A percentile compares a stretch with the other conserved stretches of the same genome.
phyloP scores from a whole-genome alignment of 2,113 vertebrate genomes.

The Melanerpes formicivorus region DNA sequence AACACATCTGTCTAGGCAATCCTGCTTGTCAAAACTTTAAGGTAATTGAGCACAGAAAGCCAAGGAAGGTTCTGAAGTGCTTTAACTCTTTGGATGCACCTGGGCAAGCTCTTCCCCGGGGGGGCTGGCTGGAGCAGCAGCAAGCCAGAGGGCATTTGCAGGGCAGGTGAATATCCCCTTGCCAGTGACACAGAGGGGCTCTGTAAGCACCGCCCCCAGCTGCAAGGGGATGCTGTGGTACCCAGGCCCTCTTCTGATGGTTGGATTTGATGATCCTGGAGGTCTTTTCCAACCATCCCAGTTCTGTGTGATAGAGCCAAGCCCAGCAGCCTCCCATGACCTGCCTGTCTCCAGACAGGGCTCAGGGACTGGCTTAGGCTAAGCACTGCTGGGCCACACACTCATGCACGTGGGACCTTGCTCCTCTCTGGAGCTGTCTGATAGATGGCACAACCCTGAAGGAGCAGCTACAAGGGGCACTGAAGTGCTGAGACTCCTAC shows the following conservation, averaged over 20 bases:
- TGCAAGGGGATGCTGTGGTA: not conserved
- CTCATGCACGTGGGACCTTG: not conserved
- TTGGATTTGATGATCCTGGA: too few species aligned
- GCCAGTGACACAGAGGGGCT: not conserved
- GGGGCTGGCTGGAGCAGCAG: not conserved
- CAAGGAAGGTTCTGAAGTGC: not conserved
- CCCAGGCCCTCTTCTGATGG: not conserved
- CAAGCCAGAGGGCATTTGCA: not conserved
- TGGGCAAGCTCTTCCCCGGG: not conserved
- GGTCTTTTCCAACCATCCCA: too few species aligned
- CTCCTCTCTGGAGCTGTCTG: not conserved
- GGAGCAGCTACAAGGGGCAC: not conserved
- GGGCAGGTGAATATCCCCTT: not conserved
- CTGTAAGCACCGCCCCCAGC: rapidly evolving
- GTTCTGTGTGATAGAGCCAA: not conserved
- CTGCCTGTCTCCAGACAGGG: not conserved
- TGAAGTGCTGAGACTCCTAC: not conserved
- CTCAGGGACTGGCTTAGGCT: not conserved
- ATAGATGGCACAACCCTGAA: not conserved
- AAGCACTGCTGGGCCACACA: not conserved
- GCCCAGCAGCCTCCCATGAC: not conserved
- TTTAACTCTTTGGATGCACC: not conserved
- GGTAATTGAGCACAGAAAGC: not conserved
- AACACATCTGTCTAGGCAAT: not conserved
- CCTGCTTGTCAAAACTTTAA: not conserved